Conservation (phyloP, 2,888 invertebrate species). For the Aphodius granarius region DNA sequence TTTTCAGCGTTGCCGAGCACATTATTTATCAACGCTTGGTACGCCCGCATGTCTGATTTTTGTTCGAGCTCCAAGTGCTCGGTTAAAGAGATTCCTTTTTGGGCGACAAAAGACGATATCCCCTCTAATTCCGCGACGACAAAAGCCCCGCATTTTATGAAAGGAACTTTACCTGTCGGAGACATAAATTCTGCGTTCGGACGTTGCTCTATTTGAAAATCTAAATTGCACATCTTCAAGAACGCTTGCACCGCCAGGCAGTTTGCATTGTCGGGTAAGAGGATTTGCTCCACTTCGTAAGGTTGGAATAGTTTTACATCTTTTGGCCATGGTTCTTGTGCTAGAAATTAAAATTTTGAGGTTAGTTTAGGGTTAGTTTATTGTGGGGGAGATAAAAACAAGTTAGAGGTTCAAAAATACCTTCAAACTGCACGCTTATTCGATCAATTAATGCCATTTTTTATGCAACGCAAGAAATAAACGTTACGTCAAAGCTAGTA, state of each 20-base stretch:
- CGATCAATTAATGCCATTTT: slow-evolving; percentile 41
- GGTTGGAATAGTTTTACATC: slow-evolving; percentile 86
- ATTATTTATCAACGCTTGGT: slow-evolving; percentile 86
- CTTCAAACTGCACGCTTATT: slow-evolving; percentile 42
- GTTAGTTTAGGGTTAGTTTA: neutral
- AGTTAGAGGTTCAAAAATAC: slow-evolving; percentile 29
- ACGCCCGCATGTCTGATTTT: slow-evolving; percentile 90
- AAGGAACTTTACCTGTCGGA: slow-evolving; percentile 90
- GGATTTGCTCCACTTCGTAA: slow-evolving; percentile 90
- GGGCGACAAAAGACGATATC: slow-evolving; percentile 85
- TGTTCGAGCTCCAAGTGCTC: slow-evolving; percentile 70
- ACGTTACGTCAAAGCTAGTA: slow-evolving; percentile 8
- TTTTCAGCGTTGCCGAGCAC: slow-evolving; percentile 86
- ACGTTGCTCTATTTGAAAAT: slow-evolving; percentile 78
- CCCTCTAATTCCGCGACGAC: slow-evolving; percentile 89
- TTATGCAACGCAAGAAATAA: neutral
- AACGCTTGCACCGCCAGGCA: slow-evolving; percentile 92
- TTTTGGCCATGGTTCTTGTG: slow-evolving; percentile 88
- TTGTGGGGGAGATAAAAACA: neutral
- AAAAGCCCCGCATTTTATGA: slow-evolving; percentile 87
- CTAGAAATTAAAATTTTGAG: slow-evolving; percentile 57
- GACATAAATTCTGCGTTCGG: slow-evolving; percentile 97
- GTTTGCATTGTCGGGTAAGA: slow-evolving; percentile 92
- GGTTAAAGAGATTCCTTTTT: slow-evolving; percentile 80
- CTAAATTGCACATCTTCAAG: slow-evolving; percentile 88